These are phyloP conservation scores for Malurus leucopterus DNA, from an alignment of 2,797 vertebrate genomes.

Conservation along the genomic window DNA sequence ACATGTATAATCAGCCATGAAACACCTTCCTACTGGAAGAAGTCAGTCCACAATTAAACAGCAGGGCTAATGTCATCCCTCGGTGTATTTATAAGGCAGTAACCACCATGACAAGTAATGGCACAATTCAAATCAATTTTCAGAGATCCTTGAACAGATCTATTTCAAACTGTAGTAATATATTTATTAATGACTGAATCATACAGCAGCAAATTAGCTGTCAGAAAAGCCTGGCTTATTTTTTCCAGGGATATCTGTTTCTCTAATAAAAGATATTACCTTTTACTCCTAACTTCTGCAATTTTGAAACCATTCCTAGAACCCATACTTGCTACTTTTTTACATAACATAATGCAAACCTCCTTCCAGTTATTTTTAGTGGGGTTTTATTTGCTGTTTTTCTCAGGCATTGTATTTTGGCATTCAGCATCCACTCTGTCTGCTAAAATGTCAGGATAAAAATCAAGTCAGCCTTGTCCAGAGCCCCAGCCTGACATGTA, in stretches of 20 bases:
- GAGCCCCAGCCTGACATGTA: not conserved
- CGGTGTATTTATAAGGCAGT: not conserved
- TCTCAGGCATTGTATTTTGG: not conserved
- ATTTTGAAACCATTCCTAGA: not conserved
- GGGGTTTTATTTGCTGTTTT: not conserved
- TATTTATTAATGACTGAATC: not conserved
- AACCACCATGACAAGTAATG: not conserved
- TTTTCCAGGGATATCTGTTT: not conserved
- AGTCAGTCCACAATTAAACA: not conserved
- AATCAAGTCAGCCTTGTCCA: not conserved
- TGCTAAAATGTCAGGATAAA: not conserved
- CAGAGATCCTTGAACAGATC: not conserved
- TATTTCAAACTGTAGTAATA: not conserved
- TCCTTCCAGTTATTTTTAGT: not conserved
- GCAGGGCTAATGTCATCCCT: not conserved
- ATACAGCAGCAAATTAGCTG: not conserved
- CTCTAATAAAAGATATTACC: not conserved
- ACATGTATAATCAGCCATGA: slow-evolving; percentile 5
- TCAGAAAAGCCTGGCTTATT: not conserved
- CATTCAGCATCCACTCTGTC: not conserved
- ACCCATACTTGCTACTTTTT: not conserved
- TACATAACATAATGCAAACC: not conserved
- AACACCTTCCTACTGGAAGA: not conserved
- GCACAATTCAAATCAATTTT: not conserved
- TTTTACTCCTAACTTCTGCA: not conserved